Evolutionary conservation across 2,888 invertebrate species (phyloP).

Genomic region (Bembecia ichneumoniformis): DNA sequence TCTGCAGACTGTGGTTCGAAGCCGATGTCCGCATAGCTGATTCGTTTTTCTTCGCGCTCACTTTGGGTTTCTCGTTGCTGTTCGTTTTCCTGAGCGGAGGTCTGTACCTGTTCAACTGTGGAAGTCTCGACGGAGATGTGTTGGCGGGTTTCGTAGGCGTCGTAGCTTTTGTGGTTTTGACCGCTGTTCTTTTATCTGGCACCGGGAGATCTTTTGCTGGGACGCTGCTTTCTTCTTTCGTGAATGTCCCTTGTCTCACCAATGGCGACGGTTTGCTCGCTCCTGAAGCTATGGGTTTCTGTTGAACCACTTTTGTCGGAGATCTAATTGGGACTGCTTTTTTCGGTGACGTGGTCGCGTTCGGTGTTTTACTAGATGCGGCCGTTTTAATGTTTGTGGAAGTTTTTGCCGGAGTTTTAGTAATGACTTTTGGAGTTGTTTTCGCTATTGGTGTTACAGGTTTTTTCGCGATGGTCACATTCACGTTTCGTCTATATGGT

Average conservation of each 20-base stretch:
- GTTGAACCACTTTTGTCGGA: constrained; percentile 34
- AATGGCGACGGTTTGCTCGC: constrained; percentile 64
- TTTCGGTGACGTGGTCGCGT: constrained; percentile 50
- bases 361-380: constrained; percentile 32
- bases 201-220: constrained; percentile 47
- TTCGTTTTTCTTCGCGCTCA: constrained; percentile 28
- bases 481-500: constrained; percentile 58
- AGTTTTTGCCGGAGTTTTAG: constrained; percentile 32
- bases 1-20: constrained; percentile 72
- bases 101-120: constrained; percentile 41
- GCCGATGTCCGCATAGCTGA: constrained; percentile 57
- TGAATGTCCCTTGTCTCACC: constrained; percentile 92
- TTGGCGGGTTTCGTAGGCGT: constrained; percentile 40
- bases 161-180: constrained; percentile 28
- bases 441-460: constrained; percentile 18
- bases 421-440: constrained; percentile 23
- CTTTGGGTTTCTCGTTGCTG: constrained; percentile 27
- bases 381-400: constrained; percentile 41
- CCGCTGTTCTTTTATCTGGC: constrained; percentile 35
- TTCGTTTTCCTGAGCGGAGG: constrained; percentile 32
- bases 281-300: constrained; percentile 33
- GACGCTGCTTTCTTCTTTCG: constrained; percentile 81
- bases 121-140: constrained; percentile 59
- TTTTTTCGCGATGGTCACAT: constrained; percentile 43
- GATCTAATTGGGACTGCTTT: constrained; percentile 41